Evolutionary conservation across 1,140 invertebrate genomes (phyloP).

Genomic region (Bombus vancouverensis): DNA sequence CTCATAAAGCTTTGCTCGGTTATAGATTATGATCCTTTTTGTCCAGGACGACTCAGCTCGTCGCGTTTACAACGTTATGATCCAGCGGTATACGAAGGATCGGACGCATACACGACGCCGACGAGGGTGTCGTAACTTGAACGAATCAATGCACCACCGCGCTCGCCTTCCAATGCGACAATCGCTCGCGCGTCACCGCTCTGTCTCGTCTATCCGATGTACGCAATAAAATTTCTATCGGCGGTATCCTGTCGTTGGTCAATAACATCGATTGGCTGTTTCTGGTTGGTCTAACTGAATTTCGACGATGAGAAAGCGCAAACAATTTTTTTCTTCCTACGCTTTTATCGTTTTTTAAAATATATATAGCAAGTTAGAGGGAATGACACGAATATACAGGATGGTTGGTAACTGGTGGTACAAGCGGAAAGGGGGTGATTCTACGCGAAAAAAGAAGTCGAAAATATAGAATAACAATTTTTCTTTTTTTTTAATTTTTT

Average conservation of each 20-base stretch:
- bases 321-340: neutral
- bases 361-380: too few relatives aligned
- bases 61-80: slow-evolving; percentile 17
- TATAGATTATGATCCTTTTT: neutral
- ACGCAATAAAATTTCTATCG: slow-evolving; percentile 16
- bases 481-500: too few relatives aligned
- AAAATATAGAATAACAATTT: too few relatives aligned
- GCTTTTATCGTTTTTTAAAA: neutral
- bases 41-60: neutral
- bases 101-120: neutral
- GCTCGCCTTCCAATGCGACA: too few relatives aligned
- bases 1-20: neutral
- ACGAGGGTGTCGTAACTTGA: neutral
- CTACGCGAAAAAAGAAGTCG: too few relatives aligned
- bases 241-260: neutral
- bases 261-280: neutral
- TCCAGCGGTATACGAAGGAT: neutral
- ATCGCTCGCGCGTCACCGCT: neutral
- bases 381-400: too few relatives aligned
- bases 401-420: too few relatives aligned
- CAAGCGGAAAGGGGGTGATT: too few relatives aligned
- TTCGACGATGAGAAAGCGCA: neutral
- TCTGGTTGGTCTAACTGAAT: neutral
- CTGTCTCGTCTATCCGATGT: neutral
- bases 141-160: neutral